Evolutionary conservation across 2,888 invertebrate species (phyloP), one percentile per base, ranked within the genome.

Genomic region (Cosmia pyralina): DNA sequence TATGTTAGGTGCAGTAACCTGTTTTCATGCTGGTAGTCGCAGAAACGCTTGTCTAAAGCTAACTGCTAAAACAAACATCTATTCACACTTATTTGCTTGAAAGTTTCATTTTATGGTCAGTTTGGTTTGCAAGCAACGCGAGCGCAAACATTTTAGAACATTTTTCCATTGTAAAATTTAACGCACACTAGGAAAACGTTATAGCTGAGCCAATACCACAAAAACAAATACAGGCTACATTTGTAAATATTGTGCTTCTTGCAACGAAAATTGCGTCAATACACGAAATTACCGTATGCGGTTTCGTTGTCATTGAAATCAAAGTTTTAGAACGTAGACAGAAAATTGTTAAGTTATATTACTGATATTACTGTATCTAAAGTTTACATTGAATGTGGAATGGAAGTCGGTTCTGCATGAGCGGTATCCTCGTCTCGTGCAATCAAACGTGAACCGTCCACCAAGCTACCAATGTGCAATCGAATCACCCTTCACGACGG

Each of bases 371-470:
- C 73, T 82, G 81, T 81, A 78, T 69, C 70, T 75, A 74, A 72
- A 82, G 72, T 75, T 77, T 68, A 69, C 70, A 81, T 75, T 79
- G 79, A 83, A 70, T 75, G 84, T 84, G 84, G 80, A 75, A 68
- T 84, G 83, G 81, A 75, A 79, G 66, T 77, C 78, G 89, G 95
- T 94, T 93, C 90, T 91, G 95, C 95, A 91, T 93, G 93, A 93
- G 83, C 86, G 90, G 84, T 88, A 92, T 92, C 94, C 93, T 93
- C 92, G 93, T 84, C 89, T 91, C 80, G 90, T 87, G 92, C 94
- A 94, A 90, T 92, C 90, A 90, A 91, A 93, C 95, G 95, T 95
- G 94, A 95, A 93, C 87, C 84, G 88, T 87, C 87, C 90, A 90
- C 89, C 81, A 92, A 91, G 90, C 86, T 90, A 90, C 90, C 83